A percentile compares a stretch with the other conserved stretches of the same genome.
These are phyloP conservation scores for Enteromius fasciolatus DNA, from an alignment of 2,797 vertebrate species.

Conservation along the genomic window DNA sequence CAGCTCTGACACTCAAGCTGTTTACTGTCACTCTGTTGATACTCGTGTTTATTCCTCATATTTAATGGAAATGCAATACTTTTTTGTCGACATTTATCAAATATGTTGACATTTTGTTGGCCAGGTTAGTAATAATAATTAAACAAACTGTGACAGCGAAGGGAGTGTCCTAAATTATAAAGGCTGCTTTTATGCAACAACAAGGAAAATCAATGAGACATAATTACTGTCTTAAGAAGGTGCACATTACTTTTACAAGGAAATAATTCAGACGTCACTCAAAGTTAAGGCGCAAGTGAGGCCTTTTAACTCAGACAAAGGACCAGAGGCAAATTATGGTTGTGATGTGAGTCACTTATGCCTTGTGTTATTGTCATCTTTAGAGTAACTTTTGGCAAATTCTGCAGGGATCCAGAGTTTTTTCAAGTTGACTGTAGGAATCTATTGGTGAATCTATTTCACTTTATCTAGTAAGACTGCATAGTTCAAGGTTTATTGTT, in stretches of 20 bases:
- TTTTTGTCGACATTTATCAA: too few species aligned
- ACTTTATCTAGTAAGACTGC: constrained; percentile 24
- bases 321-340: constrained; percentile 25
- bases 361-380: constrained; percentile 15
- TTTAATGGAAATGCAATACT: too few species aligned
- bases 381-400: neutral
- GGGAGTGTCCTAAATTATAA: neutral
- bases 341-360: constrained; percentile 11
- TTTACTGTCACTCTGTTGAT: too few species aligned
- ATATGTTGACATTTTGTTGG: constrained; percentile 1
- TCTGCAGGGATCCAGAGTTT: constrained; percentile 10
- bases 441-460: neutral
- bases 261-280: constrained; percentile 6
- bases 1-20: too few species aligned
- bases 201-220: constrained; percentile 7
- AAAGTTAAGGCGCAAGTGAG: constrained; percentile 26
- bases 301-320: constrained; percentile 20
- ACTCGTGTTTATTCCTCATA: too few species aligned
- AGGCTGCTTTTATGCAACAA: constrained; percentile 12
- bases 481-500: constrained; percentile 32
- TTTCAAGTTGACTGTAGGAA: neutral
- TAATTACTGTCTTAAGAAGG: neutral
- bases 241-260: constrained; percentile 43
- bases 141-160: neutral
- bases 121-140: constrained; percentile 10